Evolutionary conservation across 2,113 vertebrate genomes (phyloP).

Genomic region (Vicugna pacos): DNA sequence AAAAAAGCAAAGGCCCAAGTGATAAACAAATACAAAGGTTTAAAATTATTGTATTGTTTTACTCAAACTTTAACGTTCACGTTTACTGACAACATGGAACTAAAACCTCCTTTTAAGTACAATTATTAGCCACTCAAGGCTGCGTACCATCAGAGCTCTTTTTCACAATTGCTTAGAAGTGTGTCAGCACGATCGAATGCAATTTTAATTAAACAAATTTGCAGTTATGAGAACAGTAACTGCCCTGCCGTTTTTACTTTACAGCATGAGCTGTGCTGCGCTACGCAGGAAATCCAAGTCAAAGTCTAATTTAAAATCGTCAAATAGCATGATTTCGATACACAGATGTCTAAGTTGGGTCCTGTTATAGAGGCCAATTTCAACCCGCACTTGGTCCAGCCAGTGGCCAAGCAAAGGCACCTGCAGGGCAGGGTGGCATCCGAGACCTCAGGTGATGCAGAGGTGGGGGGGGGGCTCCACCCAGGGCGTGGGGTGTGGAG

Average conservation of each 20-base stretch:
- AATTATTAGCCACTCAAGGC: constrained; percentile 54
- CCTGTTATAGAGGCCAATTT: background rate
- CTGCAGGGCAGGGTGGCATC: background rate
- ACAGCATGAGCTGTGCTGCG: background rate
- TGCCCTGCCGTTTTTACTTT: background rate
- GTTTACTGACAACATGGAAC: background rate
- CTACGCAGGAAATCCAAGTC: background rate
- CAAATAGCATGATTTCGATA: background rate
- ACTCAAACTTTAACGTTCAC: background rate
- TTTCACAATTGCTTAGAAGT: constrained; percentile 56
- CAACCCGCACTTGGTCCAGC: background rate
- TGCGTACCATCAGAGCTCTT: constrained; percentile 40
- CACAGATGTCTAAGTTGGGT: background rate
- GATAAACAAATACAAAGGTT: constrained; percentile 7
- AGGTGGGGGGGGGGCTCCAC: no score
- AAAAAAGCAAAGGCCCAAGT: background rate
- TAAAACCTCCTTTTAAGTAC: constrained; percentile 31
- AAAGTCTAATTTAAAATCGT: constrained; percentile 10
- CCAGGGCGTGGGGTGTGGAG: background rate
- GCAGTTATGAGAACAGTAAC: constrained; percentile 26
- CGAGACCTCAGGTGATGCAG: background rate
- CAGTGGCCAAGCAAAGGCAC: background rate
- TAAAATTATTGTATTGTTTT: background rate
- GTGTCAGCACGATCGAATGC: background rate
- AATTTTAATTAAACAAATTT: constrained; percentile 64